These are phyloP conservation scores for Semnornis frantzii DNA, from an alignment of 2,113 vertebrate genomes.

Conservation along the genomic window DNA sequence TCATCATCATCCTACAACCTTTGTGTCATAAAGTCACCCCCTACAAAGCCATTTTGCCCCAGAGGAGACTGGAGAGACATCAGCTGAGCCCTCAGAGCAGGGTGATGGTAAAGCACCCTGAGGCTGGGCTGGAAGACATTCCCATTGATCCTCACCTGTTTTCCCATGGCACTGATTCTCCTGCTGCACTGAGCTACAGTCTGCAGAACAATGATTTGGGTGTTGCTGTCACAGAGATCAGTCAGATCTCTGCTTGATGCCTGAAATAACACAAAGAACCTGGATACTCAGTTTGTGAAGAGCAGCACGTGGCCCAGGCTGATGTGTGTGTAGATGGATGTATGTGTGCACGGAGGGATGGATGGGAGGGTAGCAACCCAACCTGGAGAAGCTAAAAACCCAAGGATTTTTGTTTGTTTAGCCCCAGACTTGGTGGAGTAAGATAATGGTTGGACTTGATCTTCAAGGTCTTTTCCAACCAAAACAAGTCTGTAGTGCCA, in stretches of 20 bases:
- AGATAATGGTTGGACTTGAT: too few species aligned
- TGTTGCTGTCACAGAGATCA: background rate
- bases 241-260: background rate
- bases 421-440: too few species aligned
- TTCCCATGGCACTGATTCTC: background rate
- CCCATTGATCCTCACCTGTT: background rate
- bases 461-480: too few species aligned
- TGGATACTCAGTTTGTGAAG: background rate
- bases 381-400: background rate
- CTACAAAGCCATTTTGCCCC: background rate
- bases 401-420: too few species aligned
- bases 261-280: background rate
- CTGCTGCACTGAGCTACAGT: background rate
- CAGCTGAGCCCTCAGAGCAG: background rate
- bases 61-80: background rate
- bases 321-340: background rate
- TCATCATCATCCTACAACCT: background rate
- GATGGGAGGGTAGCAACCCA: background rate
- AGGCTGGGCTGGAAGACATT: background rate
- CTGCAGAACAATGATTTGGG: background rate
- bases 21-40: background rate
- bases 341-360: background rate
- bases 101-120: fast-evolving
- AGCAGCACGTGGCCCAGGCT: background rate
- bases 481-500: too few species aligned